phyloP scores from a whole-genome alignment of 2,888 invertebrate genomes.

The Pyrocoelia pectoralis region DNA sequence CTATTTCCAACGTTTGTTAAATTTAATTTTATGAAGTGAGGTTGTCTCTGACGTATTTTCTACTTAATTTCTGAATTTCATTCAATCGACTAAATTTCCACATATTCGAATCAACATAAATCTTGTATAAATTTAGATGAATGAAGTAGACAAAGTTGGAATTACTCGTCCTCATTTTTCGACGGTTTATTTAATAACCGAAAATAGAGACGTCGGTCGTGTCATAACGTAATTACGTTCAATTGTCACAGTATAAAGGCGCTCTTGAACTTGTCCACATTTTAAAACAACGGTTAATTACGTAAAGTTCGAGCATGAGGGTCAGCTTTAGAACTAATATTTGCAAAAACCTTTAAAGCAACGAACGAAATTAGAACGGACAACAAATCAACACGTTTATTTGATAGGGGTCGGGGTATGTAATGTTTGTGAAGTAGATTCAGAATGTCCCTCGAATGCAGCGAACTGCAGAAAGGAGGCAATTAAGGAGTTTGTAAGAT shows the following conservation, averaged over 20 bases:
- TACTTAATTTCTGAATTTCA: too few relatives aligned
- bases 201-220: too few relatives aligned
- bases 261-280: not conserved
- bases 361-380: slow-evolving; percentile 17
- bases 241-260: not conserved
- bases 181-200: too few relatives aligned
- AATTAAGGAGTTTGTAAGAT: slow-evolving; percentile 36
- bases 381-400: slow-evolving; percentile 33
- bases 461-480: slow-evolving; percentile 36
- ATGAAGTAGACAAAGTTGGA: too few relatives aligned
- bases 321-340: slow-evolving; percentile 36
- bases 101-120: too few relatives aligned
- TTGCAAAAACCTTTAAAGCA: slow-evolving; percentile 36
- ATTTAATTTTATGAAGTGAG: too few relatives aligned
- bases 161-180: too few relatives aligned
- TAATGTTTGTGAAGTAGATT: slow-evolving; percentile 25
- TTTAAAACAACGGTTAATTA: slow-evolving; percentile 19
- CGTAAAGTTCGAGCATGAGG: slow-evolving; percentile 25
- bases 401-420: slow-evolving; percentile 20
- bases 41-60: too few relatives aligned
- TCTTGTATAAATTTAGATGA: too few relatives aligned
- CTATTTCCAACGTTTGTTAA: too few relatives aligned
- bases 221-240: too few relatives aligned
- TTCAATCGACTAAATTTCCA: too few relatives aligned
- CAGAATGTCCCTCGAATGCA: slow-evolving; percentile 25